Percentiles rank a stretch among this genome's conserved stretches.
Conservation (phyloP, 2,113 vertebrate genomes). For the Tetraodon nigroviridis region DNA sequence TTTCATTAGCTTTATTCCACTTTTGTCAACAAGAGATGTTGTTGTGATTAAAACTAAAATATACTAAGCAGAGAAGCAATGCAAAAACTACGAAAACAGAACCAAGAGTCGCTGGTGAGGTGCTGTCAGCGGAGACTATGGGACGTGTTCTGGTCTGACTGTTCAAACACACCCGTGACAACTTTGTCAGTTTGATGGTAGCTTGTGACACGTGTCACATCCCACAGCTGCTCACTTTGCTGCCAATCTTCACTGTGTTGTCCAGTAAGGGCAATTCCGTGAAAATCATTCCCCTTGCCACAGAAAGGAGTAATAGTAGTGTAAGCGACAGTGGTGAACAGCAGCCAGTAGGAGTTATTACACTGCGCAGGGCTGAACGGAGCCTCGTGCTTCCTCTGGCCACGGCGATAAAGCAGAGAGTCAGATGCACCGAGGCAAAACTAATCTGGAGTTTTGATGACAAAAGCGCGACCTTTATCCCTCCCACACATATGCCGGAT, state of each 20-base stretch:
- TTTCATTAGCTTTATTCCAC: constrained; percentile 27
- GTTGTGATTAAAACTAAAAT: constrained; percentile 38
- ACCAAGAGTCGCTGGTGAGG: constrained; percentile 37
- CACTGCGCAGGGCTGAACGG: constrained; percentile 59
- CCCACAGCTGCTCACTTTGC: too few species aligned
- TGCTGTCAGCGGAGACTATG: constrained; percentile 45
- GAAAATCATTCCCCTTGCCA: constrained; percentile 50
- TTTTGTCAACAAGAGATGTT: constrained; percentile 4
- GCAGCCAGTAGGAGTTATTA: constrained; percentile 64
- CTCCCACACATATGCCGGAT: constrained; percentile 50
- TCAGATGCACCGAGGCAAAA: constrained; percentile 72
- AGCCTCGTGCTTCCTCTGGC: constrained; percentile 66
- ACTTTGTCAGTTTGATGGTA: constrained; percentile 56
- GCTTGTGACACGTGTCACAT: constrained; percentile 45
- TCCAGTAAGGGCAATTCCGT: constrained; percentile 52
- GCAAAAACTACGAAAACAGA: constrained; percentile 52
- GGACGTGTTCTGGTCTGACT: constrained; percentile 26
- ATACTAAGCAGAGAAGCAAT: constrained; percentile 19
- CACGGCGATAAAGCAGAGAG: constrained; percentile 66
- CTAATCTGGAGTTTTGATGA: constrained; percentile 76
- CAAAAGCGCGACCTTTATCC: constrained; percentile 73
- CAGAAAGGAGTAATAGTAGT: constrained; percentile 56
- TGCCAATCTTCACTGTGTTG: constrained; percentile 45
- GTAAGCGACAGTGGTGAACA: constrained; percentile 50
- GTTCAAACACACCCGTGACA: constrained; percentile 47